These are phyloP conservation scores for Spatulosminthurus flaviceps DNA, from an alignment of 2,888 invertebrate genomes.

Conservation along the genomic window DNA sequence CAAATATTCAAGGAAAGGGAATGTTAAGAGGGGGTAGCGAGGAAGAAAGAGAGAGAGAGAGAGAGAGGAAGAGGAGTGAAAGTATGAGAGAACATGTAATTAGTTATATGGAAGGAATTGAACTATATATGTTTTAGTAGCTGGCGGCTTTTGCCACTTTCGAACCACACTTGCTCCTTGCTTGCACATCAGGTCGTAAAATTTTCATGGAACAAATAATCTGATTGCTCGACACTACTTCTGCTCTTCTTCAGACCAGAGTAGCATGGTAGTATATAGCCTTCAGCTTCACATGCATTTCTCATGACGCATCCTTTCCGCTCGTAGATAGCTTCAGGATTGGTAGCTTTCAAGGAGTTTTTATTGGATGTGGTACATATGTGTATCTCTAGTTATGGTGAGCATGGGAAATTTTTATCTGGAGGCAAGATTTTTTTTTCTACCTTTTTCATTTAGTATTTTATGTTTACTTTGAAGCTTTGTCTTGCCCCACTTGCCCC, in stretches of 20 bases:
- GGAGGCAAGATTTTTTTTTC: too few species aligned
- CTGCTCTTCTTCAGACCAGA: not conserved
- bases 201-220: conserved; percentile 18
- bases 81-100: not conserved
- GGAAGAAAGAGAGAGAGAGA: too few species aligned
- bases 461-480: not conserved
- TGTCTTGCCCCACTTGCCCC: not conserved
- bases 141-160: not conserved
- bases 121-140: not conserved
- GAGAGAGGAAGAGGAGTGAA: too few species aligned
- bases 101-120: not conserved
- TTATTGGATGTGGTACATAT: too few species aligned
- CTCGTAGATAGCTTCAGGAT: not conserved
- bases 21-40: too few species aligned
- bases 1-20: not conserved
- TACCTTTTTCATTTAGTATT: too few species aligned
- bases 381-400: too few species aligned
- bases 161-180: not conserved
- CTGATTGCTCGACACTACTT: conserved; percentile 10
- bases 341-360: too few species aligned
- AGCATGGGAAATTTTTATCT: too few species aligned
- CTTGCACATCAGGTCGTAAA: not conserved
- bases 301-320: conserved; percentile 18
- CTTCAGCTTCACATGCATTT: conserved; percentile 4
- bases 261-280: not conserved